Evolutionary conservation across 2,888 invertebrate genomes (phyloP), one percentile per base, ranked within the genome.

Genomic region (Synergus japonicus): DNA sequence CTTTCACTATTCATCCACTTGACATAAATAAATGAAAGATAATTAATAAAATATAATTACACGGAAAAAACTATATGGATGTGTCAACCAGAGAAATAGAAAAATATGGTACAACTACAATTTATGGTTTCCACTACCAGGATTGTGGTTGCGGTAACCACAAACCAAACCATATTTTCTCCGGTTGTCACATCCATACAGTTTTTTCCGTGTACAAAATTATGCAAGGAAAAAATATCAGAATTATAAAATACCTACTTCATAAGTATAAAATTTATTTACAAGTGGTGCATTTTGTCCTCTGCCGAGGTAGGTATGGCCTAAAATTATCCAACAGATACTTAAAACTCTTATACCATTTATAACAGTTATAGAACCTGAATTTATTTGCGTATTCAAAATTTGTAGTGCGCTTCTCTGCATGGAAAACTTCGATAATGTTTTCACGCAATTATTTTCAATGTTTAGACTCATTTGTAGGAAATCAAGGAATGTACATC

Each of bases 281-380:
- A 49, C 49, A 49, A 49, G 13, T 0, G 44, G 22, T 2, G 44
- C 22, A 12, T 22, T 67, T 4, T 4, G 0, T 22, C 43, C 18
- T 22, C 44, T 44, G 1, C 5, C 2, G 13, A 18, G 9, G 22
- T 67, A 67, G 2, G 43, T n/a, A 84, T 94, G 94, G 1, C 93
- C 93, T 13, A 93, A 79, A 22, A 93, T 88, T 4, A 94, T 92
- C 92, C 93, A 93, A 65, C 89, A 86, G 79, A 93, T 93, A 83
- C 93, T 93, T 41, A 93, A 83, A 83, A 93, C 92, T 63, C 94
- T 90, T 9, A 94, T 91, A 13, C 94, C 94, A 84, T 94, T 92
- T 13, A 94, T 83, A 58, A 90, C 91, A 0, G 89, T 87, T 22
- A 93, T 85, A 22, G 90, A 89, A 2, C 88, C 90, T 3, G 83